A percentile compares a stretch with the other conserved stretches of the same genome.
These are phyloP conservation scores for Periparus ater DNA, from an alignment of 2,797 vertebrate species.

Conservation along the genomic window DNA sequence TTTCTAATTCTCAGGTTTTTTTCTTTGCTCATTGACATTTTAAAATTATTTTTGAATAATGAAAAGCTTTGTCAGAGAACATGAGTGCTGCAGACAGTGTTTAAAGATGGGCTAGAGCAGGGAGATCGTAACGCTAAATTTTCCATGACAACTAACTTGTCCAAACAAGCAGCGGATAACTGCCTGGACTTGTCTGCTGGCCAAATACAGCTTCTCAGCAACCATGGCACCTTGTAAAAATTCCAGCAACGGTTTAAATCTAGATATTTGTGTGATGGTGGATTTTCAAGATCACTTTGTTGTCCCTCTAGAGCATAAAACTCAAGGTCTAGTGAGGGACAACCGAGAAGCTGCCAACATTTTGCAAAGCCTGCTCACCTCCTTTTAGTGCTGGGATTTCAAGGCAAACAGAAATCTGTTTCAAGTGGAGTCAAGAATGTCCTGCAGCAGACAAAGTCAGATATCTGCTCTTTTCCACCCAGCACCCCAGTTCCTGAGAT, in stretches of 20 bases:
- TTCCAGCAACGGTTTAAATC: not conserved
- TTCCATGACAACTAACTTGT: constrained; percentile 61
- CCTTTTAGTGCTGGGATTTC: not conserved
- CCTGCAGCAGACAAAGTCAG: not conserved
- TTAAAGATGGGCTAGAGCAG: not conserved
- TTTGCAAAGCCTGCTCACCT: not conserved
- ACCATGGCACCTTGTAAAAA: constrained; percentile 17
- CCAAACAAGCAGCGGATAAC: constrained; percentile 23
- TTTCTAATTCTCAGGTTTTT: not conserved
- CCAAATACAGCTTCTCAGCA: not conserved
- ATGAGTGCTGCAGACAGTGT: not conserved
- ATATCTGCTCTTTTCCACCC: not conserved
- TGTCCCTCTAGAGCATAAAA: not conserved
- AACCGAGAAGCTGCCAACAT: not conserved
- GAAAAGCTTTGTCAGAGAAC: not conserved
- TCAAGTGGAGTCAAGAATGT: not conserved
- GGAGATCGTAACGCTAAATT: not conserved
- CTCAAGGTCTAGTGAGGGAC: not conserved
- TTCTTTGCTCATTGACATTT: not conserved
- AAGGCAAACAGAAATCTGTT: not conserved
- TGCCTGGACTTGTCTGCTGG: constrained; percentile 51
- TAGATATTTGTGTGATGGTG: not conserved
- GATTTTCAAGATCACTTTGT: not conserved
- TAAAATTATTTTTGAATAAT: not conserved
- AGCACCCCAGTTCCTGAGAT: not conserved